Base-by-base conservation (phyloP, 2,797 vertebrate species). In the Argya squamiceps region DNA sequence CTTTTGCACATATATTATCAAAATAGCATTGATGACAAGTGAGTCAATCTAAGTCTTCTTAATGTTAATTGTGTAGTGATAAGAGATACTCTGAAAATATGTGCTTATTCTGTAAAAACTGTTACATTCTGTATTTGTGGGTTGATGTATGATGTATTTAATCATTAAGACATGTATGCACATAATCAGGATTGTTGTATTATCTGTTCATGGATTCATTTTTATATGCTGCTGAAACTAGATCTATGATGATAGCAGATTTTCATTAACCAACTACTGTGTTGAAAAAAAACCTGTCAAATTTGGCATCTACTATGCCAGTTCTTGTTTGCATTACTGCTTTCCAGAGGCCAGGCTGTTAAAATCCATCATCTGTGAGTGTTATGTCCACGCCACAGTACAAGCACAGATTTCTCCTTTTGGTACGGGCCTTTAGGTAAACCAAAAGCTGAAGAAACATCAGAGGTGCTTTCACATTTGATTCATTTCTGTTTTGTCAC, bases 21-120 rank as follows among this genome's bases (percentile, higher is more conserved):
- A 98, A 99, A 99, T 98, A 99, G 99, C 98, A 99, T 99, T 37
- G 99, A 99, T 95, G 99, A 99, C 99, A 99, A 99, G 99, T 99
- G 92, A 98, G 98, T 98, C 95, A 79, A 90, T 64, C 62, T 94
- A 86, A 93, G 36, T 70, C 78, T 88, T 80, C 36, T 65, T 79
- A 84, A 85, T 89, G 94, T 77, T 87, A 56, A 36, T 87, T 93
- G 50, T 92, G 47, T 47, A 50, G 26, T 88, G 49, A 62, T 96
- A 71, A 90, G 59, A 87, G 26, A 58, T 91, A 37, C 11, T 56
- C 27, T 70, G 47, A 89, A 90, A 91, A 63, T 56, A 39, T 0
- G 5, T 59, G 6, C 20, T 73, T 90, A 44, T 71, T 9, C 14
- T 73, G 22, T 80, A 67, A 82, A 71, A 88, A 32, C 34, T 79